These are phyloP conservation scores for Sylvia borin DNA, from an alignment of 2,797 vertebrate genomes.

Conservation along the genomic window DNA sequence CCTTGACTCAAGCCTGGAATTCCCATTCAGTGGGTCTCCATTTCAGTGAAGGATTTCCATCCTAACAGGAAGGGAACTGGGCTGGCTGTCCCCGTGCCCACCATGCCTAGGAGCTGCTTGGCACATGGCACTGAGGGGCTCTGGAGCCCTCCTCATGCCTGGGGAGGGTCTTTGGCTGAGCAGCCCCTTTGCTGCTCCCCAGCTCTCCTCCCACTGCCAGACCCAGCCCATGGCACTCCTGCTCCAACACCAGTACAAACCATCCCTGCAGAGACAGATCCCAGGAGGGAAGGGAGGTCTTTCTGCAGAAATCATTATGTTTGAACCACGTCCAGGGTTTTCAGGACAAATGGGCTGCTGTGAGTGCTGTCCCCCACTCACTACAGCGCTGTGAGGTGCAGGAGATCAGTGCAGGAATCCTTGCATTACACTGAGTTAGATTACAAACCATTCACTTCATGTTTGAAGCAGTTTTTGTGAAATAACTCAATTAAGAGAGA, in stretches of 20 bases:
- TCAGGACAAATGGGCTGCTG: background rate
- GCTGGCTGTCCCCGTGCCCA: fast-evolving
- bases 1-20: background rate
- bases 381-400: fast-evolving
- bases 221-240: background rate
- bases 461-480: background rate
- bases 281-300: fast-evolving
- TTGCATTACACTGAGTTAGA: background rate
- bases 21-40: background rate
- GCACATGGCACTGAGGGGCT: background rate
- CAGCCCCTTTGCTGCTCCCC: background rate
- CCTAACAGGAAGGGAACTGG: background rate
- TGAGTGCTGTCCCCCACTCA: fast-evolving
- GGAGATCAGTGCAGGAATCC: background rate
- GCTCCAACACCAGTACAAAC: background rate
- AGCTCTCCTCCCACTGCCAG: fast-evolving
- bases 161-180: fast-evolving
- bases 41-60: background rate
- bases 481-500: background rate
- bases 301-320: background rate
- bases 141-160: fast-evolving
- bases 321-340: fast-evolving
- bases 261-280: background rate
- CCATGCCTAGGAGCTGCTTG: background rate
- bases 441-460: background rate